These are phyloP conservation scores for Trachymyrmex cornetzi DNA, from an alignment of 1,140 invertebrate genomes.

Conservation along the genomic window DNA sequence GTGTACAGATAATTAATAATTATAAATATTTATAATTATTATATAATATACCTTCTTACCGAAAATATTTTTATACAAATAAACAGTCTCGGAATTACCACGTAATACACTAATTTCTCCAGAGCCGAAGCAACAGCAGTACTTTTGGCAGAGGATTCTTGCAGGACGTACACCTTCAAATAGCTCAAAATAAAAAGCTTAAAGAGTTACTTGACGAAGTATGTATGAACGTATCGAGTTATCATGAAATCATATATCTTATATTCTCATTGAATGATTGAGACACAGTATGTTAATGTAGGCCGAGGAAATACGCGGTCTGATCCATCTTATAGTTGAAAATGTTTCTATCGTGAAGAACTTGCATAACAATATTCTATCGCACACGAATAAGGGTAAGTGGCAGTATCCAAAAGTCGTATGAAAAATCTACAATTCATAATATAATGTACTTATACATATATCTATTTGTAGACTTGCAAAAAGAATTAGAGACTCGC, in stretches of 20 bases:
- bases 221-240: constrained; percentile 69
- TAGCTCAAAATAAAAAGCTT: constrained; percentile 82
- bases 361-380: constrained; percentile 88
- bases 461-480: constrained; percentile 85
- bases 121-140: constrained; percentile 78
- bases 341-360: constrained; percentile 87
- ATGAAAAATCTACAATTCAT: neutral
- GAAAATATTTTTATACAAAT: too few species aligned
- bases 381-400: constrained; percentile 87
- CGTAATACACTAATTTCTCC: constrained; percentile 46
- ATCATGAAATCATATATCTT: too few species aligned
- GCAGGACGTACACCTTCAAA: constrained; percentile 81
- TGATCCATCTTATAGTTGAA: constrained; percentile 86
- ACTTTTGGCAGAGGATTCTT: constrained; percentile 79
- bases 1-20: too few species aligned
- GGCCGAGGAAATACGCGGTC: constrained; percentile 86
- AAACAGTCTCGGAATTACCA: neutral
- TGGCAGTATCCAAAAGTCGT: constrained; percentile 23
- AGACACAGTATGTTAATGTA: constrained; percentile 73
- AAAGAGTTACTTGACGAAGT: constrained; percentile 84
- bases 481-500: constrained; percentile 87
- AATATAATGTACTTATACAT: constrained; percentile 12
- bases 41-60: too few species aligned
- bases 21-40: too few species aligned
- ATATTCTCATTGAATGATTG: constrained; percentile 10